These are phyloP conservation scores for Piscicola geometra DNA, from an alignment of 2,888 invertebrate species.

Conservation along the genomic window DNA sequence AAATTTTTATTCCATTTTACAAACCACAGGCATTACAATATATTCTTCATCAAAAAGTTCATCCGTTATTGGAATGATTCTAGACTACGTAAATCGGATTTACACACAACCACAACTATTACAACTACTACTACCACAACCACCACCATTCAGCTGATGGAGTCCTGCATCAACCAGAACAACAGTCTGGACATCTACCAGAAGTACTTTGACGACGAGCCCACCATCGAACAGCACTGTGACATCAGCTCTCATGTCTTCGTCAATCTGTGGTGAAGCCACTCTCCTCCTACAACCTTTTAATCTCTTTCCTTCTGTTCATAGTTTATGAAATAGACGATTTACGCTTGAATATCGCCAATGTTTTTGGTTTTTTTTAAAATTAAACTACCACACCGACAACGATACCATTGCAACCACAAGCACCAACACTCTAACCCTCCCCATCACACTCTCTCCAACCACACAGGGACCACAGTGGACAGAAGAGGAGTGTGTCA, in stretches of 20 bases:
- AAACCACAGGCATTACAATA: no score
- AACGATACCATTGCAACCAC: neutral
- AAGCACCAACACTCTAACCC: neutral
- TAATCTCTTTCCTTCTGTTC: no score
- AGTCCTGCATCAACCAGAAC: conserved; percentile 35
- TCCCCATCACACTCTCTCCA: neutral
- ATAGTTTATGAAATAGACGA: no score
- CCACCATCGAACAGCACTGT: conserved; percentile 12
- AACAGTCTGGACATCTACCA: conserved; percentile 36
- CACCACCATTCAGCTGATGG: conserved; percentile 21
- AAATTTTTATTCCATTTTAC: no score
- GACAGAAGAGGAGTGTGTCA: conserved; percentile 21
- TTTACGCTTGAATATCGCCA: no score
- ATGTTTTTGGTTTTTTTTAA: no score
- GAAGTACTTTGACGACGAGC: conserved; percentile 34
- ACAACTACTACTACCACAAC: no score
- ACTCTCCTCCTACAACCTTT: no score
- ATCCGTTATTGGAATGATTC: no score
- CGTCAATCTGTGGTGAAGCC: conserved; percentile 30
- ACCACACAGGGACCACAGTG: conserved; percentile 31
- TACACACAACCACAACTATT: no score
- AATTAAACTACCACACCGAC: neutral
- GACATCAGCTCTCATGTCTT: conserved; percentile 22
- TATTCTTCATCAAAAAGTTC: no score
- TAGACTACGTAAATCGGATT: no score